phyloP scores from a whole-genome alignment of 2,797 vertebrate genomes.

The Neosilurus hyrtlii region DNA sequence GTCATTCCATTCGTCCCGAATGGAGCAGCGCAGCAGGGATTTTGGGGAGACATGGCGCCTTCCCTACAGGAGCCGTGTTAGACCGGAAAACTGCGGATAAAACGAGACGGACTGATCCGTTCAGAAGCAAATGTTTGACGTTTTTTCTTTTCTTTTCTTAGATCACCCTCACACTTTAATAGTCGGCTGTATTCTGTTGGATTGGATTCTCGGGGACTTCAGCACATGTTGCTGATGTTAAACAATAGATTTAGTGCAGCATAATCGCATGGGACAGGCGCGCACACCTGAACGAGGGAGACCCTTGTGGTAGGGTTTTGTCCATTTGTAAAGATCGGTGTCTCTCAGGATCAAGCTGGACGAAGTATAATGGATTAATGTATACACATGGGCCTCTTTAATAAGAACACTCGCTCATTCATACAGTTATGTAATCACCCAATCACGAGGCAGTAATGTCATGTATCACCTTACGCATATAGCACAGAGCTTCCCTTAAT shows the following conservation, averaged over 20 bases:
- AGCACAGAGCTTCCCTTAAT: neutral
- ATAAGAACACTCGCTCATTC: neutral
- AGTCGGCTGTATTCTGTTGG: neutral
- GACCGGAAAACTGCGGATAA: neutral
- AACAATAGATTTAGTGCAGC: neutral
- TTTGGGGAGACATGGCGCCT: conserved; percentile 50
- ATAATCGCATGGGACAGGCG: neutral
- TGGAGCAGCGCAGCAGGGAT: conserved; percentile 56
- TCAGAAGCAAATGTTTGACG: neutral
- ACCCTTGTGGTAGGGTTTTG: no score
- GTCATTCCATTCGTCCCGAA: conserved; percentile 70
- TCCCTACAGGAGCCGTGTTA: neutral
- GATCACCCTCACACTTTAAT: neutral
- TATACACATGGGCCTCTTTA: neutral
- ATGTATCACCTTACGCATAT: neutral
- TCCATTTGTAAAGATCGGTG: neutral
- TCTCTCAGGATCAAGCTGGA: neutral
- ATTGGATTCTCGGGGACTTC: neutral
- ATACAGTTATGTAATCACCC: neutral
- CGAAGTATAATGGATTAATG: neutral
- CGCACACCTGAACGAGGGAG: no score
- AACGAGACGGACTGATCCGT: neutral
- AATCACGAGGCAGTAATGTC: neutral
- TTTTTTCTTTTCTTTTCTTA: no score
- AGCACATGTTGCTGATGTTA: neutral